Evolutionary conservation across 2,113 vertebrate species (phyloP), one percentile per base, ranked within the genome.

Genomic region (Proteles cristata): DNA sequence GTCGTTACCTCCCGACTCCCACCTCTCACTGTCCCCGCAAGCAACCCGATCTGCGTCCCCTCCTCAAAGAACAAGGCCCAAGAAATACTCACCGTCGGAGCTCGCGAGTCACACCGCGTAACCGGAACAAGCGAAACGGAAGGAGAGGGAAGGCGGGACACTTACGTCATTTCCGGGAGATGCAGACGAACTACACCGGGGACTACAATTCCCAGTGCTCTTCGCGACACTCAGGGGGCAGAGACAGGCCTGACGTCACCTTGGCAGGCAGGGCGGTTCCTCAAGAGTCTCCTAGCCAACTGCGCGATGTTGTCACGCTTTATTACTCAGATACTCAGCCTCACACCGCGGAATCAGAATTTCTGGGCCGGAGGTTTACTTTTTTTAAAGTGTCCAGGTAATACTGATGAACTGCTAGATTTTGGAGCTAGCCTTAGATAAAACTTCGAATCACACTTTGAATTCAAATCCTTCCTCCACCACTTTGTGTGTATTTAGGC

Each of bases 141-240:
- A 43, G 14, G 4, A 77, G n/a, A 9, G 5, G 14, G 58, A 43
- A 77, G 69, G 19, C 8, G 26, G 73, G 4, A 0, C 0, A 1
- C 11, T 5, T 2, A 2, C 97, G 90, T 96, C 94, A 98, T 80
- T 96, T 97, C 98, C 96, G 48, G 66, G 48, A 92, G 33, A 33
- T 4, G 1, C 0, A 0, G 66, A 8, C 15, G 31, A 58, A 58
- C 31, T 17, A 17, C 0, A 1, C 2, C 0, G 14, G 4, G 0
- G 45, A 98, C 97, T 96, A 90, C 96, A 90, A 92, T 14, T 97
- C 92, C 96, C 95, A 90, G 68, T 0, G 11, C 55, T 15, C 90
- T 73, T 93, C 33, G 84, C 88, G 68, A 16, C 50, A 5, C 31
- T 6, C n/a, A 8, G 1, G 17, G 17, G 58, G 12, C 25, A 16